phyloP scores from a whole-genome alignment of 1,140 invertebrate species.

The Ips nitidus region DNA sequence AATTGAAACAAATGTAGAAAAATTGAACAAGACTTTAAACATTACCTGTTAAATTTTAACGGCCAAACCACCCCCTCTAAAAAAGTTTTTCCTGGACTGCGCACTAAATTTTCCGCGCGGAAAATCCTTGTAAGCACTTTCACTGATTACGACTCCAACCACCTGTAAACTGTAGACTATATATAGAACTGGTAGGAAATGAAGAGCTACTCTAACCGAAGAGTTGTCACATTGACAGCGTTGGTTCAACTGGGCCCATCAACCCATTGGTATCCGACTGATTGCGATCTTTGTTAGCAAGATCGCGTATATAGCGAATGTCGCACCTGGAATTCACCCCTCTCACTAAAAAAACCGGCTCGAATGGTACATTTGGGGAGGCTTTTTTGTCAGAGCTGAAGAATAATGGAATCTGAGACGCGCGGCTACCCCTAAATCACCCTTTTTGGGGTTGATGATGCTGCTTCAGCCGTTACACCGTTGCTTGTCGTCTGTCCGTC shows the following conservation, averaged over 20 bases:
- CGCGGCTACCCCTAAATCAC: conserved; percentile 47
- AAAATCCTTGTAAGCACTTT: no score
- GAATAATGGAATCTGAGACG: conserved; percentile 50
- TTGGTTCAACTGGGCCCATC: conserved; percentile 22
- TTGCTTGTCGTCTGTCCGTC: conserved; percentile 34
- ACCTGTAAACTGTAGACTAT: conserved; percentile 2
- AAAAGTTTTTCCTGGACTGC: no score
- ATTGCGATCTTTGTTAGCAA: conserved; percentile 48
- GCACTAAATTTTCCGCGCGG: no score
- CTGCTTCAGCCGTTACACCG: conserved; percentile 40
- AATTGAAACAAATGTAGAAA: no score
- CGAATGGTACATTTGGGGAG: conserved; percentile 46
- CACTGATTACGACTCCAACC: neutral
- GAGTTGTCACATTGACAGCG: conserved; percentile 30
- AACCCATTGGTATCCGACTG: conserved; percentile 38
- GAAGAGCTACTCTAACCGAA: neutral
- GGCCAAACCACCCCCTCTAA: no score
- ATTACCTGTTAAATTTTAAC: no score
- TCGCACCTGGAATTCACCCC: conserved; percentile 46
- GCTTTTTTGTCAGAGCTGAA: conserved; percentile 44
- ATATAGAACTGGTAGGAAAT: neutral
- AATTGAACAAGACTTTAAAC: no score
- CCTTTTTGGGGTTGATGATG: conserved; percentile 47
- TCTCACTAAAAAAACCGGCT: conserved; percentile 48
- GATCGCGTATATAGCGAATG: conserved; percentile 43